Conservation (phyloP, 2,888 invertebrate genomes). For the Agonum fuliginosum region DNA sequence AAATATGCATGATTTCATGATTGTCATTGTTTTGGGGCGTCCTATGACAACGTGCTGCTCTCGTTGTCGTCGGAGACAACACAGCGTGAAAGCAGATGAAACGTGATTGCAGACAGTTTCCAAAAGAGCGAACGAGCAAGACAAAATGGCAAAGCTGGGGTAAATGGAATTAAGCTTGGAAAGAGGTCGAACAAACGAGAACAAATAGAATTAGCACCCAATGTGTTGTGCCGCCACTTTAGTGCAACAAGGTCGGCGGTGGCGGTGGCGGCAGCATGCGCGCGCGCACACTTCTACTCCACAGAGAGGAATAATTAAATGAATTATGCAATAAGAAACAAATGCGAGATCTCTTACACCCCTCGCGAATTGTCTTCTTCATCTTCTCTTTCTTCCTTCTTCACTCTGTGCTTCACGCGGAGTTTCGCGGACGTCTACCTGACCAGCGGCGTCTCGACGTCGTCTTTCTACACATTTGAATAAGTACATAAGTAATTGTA, state of each 20-base stretch:
- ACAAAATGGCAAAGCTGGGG: slow-evolving; percentile 64
- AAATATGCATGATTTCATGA: neutral
- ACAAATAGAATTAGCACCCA: slow-evolving; percentile 73
- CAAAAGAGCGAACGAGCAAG: slow-evolving; percentile 53
- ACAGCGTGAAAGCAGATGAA: slow-evolving; percentile 43
- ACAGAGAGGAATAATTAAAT: slow-evolving; percentile 69
- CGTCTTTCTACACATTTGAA: neutral
- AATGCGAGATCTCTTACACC: slow-evolving; percentile 64
- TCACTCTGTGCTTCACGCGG: neutral
- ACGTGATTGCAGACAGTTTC: slow-evolving; percentile 54
- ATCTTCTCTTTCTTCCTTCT: slow-evolving; percentile 45
- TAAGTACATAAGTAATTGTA: too few relatives aligned
- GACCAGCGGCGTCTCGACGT: slow-evolving; percentile 1
- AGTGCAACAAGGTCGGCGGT: slow-evolving; percentile 61
- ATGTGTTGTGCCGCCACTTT: slow-evolving; percentile 70
- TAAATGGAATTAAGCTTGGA: slow-evolving; percentile 69
- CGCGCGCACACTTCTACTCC: slow-evolving; percentile 17
- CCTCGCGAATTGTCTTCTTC: slow-evolving; percentile 54
- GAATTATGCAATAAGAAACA: slow-evolving; percentile 70
- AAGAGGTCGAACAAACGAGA: slow-evolving; percentile 69
- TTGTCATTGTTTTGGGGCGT: neutral
- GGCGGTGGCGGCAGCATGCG: neutral
- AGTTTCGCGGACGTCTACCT: neutral
- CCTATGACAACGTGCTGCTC: neutral
- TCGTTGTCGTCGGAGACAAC: slow-evolving; percentile 5